Conservation (phyloP, 2,888 invertebrate species). For the Leucania comma region DNA sequence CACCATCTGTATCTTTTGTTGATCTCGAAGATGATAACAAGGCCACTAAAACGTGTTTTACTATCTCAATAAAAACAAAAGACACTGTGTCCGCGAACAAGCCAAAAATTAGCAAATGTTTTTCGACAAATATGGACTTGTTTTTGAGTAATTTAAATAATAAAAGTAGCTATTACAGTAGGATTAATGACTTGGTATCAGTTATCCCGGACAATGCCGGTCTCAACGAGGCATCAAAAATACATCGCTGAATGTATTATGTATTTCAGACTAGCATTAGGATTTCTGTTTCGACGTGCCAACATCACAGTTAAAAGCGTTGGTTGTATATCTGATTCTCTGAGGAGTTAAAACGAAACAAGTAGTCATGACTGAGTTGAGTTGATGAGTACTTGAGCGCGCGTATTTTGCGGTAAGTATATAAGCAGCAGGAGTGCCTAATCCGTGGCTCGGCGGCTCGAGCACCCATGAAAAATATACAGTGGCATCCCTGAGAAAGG, state of each 20-base stretch:
- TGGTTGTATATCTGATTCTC: constrained; percentile 1
- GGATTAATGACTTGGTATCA: constrained; percentile 10
- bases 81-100: not conserved
- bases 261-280: not conserved
- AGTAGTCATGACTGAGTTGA: not conserved
- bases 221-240: constrained; percentile 4
- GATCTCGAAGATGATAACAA: constrained; percentile 21
- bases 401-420: not conserved
- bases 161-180: not conserved
- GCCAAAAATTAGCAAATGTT: not conserved
- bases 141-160: not conserved
- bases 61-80: not conserved
- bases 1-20: constrained; percentile 31
- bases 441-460: too few relatives aligned
- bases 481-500: too few relatives aligned
- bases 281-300: constrained; percentile 14
- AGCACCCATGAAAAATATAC: too few relatives aligned
- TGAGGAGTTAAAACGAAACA: not conserved
- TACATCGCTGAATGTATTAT: constrained; percentile 13
- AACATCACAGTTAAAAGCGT: constrained; percentile 11
- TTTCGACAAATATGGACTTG: not conserved
- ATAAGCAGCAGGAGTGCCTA: too few relatives aligned
- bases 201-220: not conserved
- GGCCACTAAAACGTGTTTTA: constrained; percentile 5
- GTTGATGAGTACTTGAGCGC: not conserved